Evolutionary conservation across 2,797 vertebrate species (phyloP).

Genomic region (Cephalopachus bancanus): DNA sequence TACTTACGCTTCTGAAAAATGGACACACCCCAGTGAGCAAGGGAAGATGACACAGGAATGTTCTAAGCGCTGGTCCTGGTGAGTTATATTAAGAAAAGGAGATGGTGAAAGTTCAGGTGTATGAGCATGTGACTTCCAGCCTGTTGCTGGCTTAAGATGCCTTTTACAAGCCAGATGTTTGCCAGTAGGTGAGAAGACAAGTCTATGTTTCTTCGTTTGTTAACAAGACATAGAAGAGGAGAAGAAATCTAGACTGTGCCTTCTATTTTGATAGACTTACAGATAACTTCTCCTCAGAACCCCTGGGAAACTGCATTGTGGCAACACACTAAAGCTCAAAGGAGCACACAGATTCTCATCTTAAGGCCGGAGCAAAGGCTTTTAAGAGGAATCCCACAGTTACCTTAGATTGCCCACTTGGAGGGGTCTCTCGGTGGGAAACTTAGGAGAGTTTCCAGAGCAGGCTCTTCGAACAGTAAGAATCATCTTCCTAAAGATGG

Average conservation of each 20-base stretch:
- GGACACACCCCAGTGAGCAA: background rate
- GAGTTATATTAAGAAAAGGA: background rate
- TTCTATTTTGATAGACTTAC: background rate
- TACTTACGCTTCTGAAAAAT: background rate
- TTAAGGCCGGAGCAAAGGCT: background rate
- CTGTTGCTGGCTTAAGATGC: background rate
- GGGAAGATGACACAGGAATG: background rate
- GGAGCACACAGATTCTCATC: background rate
- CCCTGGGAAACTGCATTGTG: background rate
- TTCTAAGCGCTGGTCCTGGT: background rate
- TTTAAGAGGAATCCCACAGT: background rate
- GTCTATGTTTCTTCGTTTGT: background rate
- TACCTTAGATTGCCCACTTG: background rate
- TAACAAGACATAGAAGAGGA: background rate
- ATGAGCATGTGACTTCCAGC: background rate
- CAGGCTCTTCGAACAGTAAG: background rate
- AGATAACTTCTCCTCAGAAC: background rate
- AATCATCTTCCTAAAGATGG: background rate
- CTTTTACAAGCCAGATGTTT: background rate
- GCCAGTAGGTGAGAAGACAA: background rate
- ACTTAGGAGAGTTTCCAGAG: background rate
- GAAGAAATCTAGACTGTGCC: background rate
- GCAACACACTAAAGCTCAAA: background rate
- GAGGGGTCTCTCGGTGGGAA: background rate
- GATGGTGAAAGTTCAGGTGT: background rate